Evolutionary conservation across 2,797 vertebrate genomes (phyloP), one percentile per base, ranked within the genome.

Genomic region (Astyanax mexicanus): DNA sequence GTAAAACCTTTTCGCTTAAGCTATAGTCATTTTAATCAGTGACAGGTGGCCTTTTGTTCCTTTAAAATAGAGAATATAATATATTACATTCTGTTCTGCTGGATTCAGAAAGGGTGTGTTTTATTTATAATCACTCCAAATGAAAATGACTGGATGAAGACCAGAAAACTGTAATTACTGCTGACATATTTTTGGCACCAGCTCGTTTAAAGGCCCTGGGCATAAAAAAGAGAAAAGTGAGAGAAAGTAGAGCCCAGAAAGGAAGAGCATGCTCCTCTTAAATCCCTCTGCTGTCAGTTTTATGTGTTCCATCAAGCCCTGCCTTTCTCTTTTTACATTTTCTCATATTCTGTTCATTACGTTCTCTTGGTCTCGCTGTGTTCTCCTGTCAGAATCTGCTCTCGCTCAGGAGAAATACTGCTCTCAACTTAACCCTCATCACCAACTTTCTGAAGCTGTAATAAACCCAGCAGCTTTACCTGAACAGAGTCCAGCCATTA

Each of bases 161-260:
- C 81, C 78, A 76, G 72, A 82, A 85, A 85, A 84, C 65, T 67
- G 77, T 80, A 84, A 89, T 90, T 85, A 76, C 67, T 68, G 68
- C 69, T 81, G 81, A 83, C 82, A 81, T 40, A 64, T 69, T 70
- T n/a, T 84, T 52, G 68, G 66, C 4, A 3, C 51, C 21, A 65
- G 72, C 68, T n/a, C 17, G 37, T 11, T 42, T 58, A 44, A 35
- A 54, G 62, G 57, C 75, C 57, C n/a, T 29, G 19, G 73, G 78
- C 69, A 23, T 74, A 21, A 0, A 10, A 44, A 25, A 32, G 7
- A 12, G 29, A 32, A 2, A 29, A 32, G 29, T 32, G 29, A 0
- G 10, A 44, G 25, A 32, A 3, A 13, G 19, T 29, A 32, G 5
- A 32, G 5, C 29, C 2, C 32, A 32, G 29, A 32, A 32, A 32